Base-by-base conservation (phyloP, 2,888 invertebrate genomes). In the Sussaba pulchella region DNA sequence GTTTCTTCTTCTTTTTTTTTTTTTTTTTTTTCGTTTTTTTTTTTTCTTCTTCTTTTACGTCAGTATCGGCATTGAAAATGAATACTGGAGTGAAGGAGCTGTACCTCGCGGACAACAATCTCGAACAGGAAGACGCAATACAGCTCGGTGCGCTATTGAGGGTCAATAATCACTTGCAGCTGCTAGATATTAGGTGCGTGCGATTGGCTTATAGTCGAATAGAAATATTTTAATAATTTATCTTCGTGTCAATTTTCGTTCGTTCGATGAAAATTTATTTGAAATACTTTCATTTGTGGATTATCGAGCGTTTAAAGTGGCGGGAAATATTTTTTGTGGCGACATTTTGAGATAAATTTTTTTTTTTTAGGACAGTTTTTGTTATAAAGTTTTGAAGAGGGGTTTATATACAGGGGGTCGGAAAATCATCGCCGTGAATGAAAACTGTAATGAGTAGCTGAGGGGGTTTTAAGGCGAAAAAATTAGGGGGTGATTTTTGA, bases 61-160 rank as follows among this genome's bases (percentile, higher is more conserved):
- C 93, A 97, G 97, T 96, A 88, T 95, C 95, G 88, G 96, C 96
- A 4, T 92, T 98, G 36, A 96, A 97, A 88, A 94, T 96, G 86
- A 98, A 98, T 93, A 94, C 93, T 45, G 94, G 95, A 0, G 92
- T 97, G 63, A 94, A 95, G 78, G 97, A 98, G 92, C 93, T 98
- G 64, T 96, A 97, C 89, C 93, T 98, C 80, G 96, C 97, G 52
- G 96, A 98, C 92, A 98, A 98, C 91, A 93, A 95, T 79, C 93
- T 98, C 83, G 94, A 94, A 66, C 93, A 95, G 26, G 93, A 94
- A 31, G 98, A 98, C 93, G 97, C 97, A 12, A 94, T 95, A 75
- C 96, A 97, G 86, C 93, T 98, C 19, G 96, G 95, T 52, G 95
- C 95, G 64, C 93, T 98, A 87, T 93, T 98, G 79, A 94, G 95